Base-by-base conservation (phyloP, 1,140 invertebrate species). In the Heterodera schachtii region DNA sequence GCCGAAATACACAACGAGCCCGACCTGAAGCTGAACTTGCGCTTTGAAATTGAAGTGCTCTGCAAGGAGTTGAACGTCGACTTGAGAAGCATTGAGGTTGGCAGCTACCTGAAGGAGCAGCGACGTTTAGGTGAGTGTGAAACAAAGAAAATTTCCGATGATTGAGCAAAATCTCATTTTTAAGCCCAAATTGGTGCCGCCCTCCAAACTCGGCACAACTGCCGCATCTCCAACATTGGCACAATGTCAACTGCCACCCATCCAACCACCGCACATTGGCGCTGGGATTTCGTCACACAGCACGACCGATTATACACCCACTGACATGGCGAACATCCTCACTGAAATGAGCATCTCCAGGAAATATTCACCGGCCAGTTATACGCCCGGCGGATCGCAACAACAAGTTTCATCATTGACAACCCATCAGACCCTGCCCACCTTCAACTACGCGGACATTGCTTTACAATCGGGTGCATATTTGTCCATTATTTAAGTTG, bases 21-120 rank as follows among this genome's bases (percentile, higher is more conserved):
- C 3, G 95, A 97, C 90, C 92, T 98, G 60, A 98, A 98, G 90
- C 90, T 98, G 2, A 98, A 97, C 91, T 91, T 98, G 1, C 97
- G 98, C 91, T 99, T 99, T 92, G 97, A 99, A 92, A 98, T 99
- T 87, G 97, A 99, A 93, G 97, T 98, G 19, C 91, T 99, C 1
- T 98, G 95, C 91, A 99, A 98, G 92, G 96, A 95, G 87, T 92
- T 99, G 5, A 94, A 93, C 82, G 92, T 99, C 43, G 96, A 98
- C 87, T 93, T 99, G 70, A 91, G 93, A 31, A 92, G 92, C 90
- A 92, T 89, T 8, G 87, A 85, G 75, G 75, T 85, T 19, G 73
- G 73, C 1, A 75, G 44, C 57, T 86, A 76, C 73, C 84, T 91
- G 84, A 90, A 90, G 82, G 91, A 91, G 81, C 86, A 84, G 46